phyloP scores from a whole-genome alignment of 2,113 vertebrate genomes.

The Phoxinus phoxinus region DNA sequence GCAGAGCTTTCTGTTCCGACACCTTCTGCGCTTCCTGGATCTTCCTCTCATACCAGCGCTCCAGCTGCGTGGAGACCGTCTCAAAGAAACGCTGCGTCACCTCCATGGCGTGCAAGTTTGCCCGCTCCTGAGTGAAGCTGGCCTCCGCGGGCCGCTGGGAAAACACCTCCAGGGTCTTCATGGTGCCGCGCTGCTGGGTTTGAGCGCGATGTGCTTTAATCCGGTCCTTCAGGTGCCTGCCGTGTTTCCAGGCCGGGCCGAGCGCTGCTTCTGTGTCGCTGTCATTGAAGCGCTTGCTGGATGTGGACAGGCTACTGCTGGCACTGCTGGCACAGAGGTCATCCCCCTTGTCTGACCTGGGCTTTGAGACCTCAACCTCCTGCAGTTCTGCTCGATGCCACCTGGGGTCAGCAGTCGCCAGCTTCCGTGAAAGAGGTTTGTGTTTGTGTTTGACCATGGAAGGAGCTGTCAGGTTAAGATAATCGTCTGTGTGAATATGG shows the following conservation, averaged over 20 bases:
- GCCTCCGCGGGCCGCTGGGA: conserved; percentile 56
- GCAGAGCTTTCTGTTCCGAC: conserved; percentile 78
- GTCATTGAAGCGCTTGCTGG: conserved; percentile 44
- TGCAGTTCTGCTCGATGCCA: conserved; percentile 69
- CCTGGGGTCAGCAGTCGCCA: conserved; percentile 58
- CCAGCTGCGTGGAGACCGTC: conserved; percentile 87
- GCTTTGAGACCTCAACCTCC: conserved; percentile 58
- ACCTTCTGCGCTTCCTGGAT: conserved; percentile 83
- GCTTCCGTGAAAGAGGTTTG: conserved; percentile 65
- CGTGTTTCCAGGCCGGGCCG: conserved; percentile 75
- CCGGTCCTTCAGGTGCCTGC: conserved; percentile 70
- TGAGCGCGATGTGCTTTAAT: conserved; percentile 58
- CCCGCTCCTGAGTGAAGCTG: conserved; percentile 65
- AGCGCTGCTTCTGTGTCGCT: conserved; percentile 71
- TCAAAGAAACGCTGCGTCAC: conserved; percentile 92
- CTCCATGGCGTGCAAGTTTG: conserved; percentile 84
- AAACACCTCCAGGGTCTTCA: conserved; percentile 64
- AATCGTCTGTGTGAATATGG: conserved; percentile 64
- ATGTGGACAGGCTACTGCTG: conserved; percentile 61
- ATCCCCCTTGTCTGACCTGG: conserved; percentile 68
- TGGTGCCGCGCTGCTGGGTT: conserved; percentile 52
- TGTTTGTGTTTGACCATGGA: conserved; percentile 13
- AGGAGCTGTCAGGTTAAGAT: conserved; percentile 64
- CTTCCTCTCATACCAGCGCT: conserved; percentile 91
- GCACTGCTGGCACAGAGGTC: conserved; percentile 65